Evolutionary conservation across 2,113 vertebrate genomes (phyloP).

Genomic region (Tricholaema leucomelas): DNA sequence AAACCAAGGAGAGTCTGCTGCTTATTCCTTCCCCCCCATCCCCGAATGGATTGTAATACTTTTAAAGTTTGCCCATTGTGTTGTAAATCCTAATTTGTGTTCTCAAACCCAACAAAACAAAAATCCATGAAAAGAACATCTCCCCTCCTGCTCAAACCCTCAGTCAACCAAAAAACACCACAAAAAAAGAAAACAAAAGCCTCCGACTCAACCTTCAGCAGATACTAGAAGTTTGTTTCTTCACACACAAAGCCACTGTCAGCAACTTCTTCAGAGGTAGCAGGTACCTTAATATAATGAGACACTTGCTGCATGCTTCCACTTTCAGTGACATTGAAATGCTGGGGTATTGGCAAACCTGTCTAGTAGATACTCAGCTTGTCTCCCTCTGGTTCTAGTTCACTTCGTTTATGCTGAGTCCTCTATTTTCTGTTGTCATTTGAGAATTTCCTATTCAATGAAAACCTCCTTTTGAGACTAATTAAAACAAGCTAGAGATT

Average conservation of each 20-base stretch:
- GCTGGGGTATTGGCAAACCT: conserved; percentile 41
- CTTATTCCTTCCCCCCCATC: no score
- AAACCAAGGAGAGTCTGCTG: background rate
- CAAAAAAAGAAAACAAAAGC: background rate
- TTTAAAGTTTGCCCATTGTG: background rate
- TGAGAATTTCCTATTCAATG: conserved; percentile 21
- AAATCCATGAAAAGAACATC: no score
- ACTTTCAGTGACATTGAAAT: background rate
- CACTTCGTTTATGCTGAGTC: conserved; percentile 16
- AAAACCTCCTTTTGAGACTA: conserved; percentile 35
- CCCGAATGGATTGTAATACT: background rate
- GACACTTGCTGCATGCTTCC: background rate
- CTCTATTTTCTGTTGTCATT: conserved; percentile 11
- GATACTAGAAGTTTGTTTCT: background rate
- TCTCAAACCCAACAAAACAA: background rate
- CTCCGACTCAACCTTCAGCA: background rate
- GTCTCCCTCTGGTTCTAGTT: conserved; percentile 20
- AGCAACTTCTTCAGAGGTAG: background rate
- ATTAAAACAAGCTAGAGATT: conserved; percentile 8
- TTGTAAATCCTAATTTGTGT: background rate
- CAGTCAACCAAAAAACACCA: no score
- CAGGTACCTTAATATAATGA: background rate
- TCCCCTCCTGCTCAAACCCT: no score
- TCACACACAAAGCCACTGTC: background rate
- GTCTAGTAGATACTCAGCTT: background rate